Base-by-base conservation (phyloP, 2,888 invertebrate species). In the Chrysolina oricalcia region DNA sequence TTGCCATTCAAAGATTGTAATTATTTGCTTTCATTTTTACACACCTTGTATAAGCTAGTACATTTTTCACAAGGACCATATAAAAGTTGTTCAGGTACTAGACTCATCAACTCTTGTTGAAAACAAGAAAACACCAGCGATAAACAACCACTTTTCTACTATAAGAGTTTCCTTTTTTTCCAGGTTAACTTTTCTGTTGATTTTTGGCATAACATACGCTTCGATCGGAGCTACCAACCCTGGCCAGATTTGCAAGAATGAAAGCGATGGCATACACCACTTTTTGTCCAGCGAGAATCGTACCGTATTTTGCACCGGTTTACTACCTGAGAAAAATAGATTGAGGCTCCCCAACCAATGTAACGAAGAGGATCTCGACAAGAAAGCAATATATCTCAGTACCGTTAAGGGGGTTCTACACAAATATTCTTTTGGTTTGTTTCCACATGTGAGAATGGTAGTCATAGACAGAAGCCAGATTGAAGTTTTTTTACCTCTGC, bases 381-480 rank as follows among this genome's bases (percentile, higher is more conserved):
- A 35, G 23, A 15, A 11, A n/a, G n/a, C 13, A 10, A 40, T 67
- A 15, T 50, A 67, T 11, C 43, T 67, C n/a, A 23, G 27, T 13
- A 17, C 27, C 17, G 35, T 67, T n/a, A 19, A 48, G 8, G 67
- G 67, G 23, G 35, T 19, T 27, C 2, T 67, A 13, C 27, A 27
- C 15, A 67, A 27, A 27, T 6, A 27, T 27, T 50, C 67, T 27
- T 50, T 67, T 0, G 35, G 3, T 5, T 17, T 43, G 2, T 48
- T 67, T 50, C 67, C 67, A 8, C 19, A 23, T 15, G 67, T 35
- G 10, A 50, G 35, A 9, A 35, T 13, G 4, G 23, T 67, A 13
- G 21, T 67, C 17, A 67, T 67, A 27, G 50, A 53, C 11, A 21
- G 50, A n/a, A 48, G 67, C 11, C 3, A 35, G 9, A 50, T 67